Evolutionary conservation across 2,888 invertebrate species (phyloP).

Genomic region (Ernsta delagoae): DNA sequence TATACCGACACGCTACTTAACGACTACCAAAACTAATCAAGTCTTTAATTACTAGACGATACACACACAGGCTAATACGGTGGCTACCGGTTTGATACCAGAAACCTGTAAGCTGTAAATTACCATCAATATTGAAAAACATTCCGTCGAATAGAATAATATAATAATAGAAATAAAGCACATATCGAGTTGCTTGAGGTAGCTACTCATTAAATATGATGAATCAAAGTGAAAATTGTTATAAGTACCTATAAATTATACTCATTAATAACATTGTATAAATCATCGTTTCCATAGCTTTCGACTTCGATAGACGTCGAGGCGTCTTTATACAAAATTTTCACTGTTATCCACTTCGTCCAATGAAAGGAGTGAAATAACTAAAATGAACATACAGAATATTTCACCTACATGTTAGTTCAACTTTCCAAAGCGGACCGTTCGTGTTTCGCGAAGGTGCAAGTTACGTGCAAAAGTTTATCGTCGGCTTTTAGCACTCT

Average conservation of each 20-base stretch:
- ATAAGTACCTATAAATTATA: too few relatives aligned
- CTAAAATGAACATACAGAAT: neutral
- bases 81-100: neutral
- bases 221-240: too few relatives aligned
- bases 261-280: too few relatives aligned
- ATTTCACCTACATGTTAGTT: constrained; percentile 21
- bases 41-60: neutral
- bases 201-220: too few relatives aligned
- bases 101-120: neutral
- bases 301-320: too few relatives aligned
- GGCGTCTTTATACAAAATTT: too few relatives aligned
- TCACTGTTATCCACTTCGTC: constrained; percentile 1
- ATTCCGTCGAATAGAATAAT: too few relatives aligned
- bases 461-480: constrained; percentile 32
- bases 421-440: constrained; percentile 20
- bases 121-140: neutral
- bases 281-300: too few relatives aligned
- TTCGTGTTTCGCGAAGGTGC: constrained; percentile 23
- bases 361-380: constrained; percentile 14
- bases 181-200: too few relatives aligned
- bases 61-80: neutral
- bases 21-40: neutral
- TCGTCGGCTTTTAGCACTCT: constrained; percentile 28
- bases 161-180: too few relatives aligned
- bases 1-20: neutral